A percentile compares a stretch with the other conserved stretches of the same genome.
Conservation (phyloP, 2,113 vertebrate species). For the Eulacestoma nigropectus region DNA sequence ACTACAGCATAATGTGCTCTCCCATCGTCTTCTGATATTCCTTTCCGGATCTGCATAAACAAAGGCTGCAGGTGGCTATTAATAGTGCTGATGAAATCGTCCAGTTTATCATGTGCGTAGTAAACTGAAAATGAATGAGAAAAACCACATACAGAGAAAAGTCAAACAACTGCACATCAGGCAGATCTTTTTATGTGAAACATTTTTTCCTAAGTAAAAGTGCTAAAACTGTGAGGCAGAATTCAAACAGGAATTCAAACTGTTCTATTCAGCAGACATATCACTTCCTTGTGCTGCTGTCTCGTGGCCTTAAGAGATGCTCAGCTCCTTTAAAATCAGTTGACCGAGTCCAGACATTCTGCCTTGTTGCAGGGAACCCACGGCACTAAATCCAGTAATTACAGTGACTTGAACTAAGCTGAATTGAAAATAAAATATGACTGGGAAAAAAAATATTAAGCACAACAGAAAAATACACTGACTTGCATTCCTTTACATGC, state of each 20-base stretch:
- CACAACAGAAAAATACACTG: neutral
- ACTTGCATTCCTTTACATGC: neutral
- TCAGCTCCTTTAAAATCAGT: neutral
- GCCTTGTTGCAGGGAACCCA: neutral
- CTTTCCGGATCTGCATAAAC: constrained; percentile 90
- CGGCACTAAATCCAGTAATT: neutral
- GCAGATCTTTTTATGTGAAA: neutral
- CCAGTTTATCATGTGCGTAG: constrained; percentile 75
- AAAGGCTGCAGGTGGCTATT: constrained; percentile 86
- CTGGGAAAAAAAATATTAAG: neutral
- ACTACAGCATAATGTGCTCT: constrained; percentile 85
- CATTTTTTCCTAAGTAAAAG: neutral
- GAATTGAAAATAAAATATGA: neutral
- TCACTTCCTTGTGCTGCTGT: neutral
- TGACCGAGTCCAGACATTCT: neutral
- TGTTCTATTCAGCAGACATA: neutral
- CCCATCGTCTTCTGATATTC: constrained; percentile 81
- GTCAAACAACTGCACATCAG: neutral
- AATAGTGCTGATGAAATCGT: constrained; percentile 83
- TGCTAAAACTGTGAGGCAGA: neutral
- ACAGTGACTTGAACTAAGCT: neutral
- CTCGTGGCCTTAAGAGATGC: neutral
- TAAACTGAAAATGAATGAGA: constrained; percentile 64
- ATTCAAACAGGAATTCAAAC: neutral
- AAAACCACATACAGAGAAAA: neutral